Percentiles rank a stretch among this genome's conserved stretches.
phyloP scores from a whole-genome alignment of 2,113 vertebrate genomes.

The Cynocephalus volans region DNA sequence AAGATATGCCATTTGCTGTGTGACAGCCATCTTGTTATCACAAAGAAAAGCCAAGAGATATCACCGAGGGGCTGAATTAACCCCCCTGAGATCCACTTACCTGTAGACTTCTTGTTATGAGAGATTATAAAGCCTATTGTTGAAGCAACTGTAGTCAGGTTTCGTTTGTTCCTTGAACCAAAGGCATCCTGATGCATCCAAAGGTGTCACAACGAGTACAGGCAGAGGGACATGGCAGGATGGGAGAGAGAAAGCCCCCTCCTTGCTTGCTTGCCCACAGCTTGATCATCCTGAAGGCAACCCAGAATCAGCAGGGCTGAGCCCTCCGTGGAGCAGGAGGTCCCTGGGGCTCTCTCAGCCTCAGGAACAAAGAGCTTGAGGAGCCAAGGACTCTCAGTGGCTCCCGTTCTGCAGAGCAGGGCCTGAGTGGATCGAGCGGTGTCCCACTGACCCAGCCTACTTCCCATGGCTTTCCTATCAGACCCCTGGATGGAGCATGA shows the following conservation, averaged over 20 bases:
- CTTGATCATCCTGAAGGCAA: background rate
- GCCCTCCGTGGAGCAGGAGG: background rate
- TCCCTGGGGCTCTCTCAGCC: background rate
- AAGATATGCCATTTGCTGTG: background rate
- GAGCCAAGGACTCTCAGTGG: background rate
- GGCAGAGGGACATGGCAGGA: background rate
- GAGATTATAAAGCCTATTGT: background rate
- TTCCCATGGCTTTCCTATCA: background rate
- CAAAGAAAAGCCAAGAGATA: background rate
- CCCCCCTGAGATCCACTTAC: too few relatives aligned
- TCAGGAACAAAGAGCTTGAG: background rate
- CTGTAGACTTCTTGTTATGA: background rate
- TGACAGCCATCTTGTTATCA: background rate
- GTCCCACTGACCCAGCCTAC: background rate
- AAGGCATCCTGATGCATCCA: background rate
- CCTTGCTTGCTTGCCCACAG: background rate
- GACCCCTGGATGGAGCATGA: background rate
- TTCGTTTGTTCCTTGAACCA: background rate
- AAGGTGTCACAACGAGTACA: background rate
- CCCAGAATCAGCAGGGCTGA: background rate
- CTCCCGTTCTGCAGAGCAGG: background rate
- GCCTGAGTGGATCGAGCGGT: background rate
- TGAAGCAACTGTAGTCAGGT: background rate
- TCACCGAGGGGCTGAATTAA: background rate
- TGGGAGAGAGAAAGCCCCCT: background rate